Conservation (phyloP, 1,140 invertebrate species). For the Euschistus heros region DNA sequence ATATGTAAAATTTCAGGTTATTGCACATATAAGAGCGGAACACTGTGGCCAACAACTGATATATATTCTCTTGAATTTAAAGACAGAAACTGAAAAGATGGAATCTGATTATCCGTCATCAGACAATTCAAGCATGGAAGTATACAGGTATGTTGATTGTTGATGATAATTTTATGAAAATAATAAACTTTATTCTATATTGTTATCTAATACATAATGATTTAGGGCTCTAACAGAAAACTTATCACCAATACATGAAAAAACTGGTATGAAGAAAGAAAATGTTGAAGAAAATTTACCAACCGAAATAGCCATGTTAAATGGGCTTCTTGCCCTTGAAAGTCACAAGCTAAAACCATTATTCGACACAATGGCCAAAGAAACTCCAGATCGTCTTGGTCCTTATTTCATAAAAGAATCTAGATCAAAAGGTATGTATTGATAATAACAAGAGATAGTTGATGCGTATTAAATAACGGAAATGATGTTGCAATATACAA, state of each 20-base stretch:
- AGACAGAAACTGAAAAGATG: slow-evolving; percentile 14
- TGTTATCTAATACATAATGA: background rate
- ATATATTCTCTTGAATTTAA: slow-evolving; percentile 28
- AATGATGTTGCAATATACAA: no score
- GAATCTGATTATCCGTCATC: slow-evolving; percentile 25
- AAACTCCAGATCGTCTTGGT: slow-evolving; percentile 24
- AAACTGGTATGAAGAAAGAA: background rate
- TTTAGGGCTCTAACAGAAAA: slow-evolving; percentile 30
- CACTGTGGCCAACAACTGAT: slow-evolving; percentile 29
- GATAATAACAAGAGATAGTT: no score
- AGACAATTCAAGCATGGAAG: slow-evolving; percentile 31
- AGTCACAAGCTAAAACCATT: slow-evolving; percentile 23
- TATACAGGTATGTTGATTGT: slow-evolving; percentile 28
- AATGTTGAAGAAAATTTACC: background rate
- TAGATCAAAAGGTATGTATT: slow-evolving; percentile 24
- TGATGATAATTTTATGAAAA: background rate
- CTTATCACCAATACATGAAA: slow-evolving; percentile 27
- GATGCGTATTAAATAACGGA: no score
- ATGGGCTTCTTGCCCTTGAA: slow-evolving; percentile 24
- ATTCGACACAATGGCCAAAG: slow-evolving; percentile 22
- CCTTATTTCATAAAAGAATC: slow-evolving; percentile 26
- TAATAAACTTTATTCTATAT: background rate
- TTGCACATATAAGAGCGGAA: slow-evolving; percentile 31
- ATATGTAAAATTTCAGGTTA: slow-evolving; percentile 22
- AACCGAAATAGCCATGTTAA: slow-evolving; percentile 23